Conservation (phyloP, 1,140 invertebrate genomes). For the Lasaia peninsularis region DNA sequence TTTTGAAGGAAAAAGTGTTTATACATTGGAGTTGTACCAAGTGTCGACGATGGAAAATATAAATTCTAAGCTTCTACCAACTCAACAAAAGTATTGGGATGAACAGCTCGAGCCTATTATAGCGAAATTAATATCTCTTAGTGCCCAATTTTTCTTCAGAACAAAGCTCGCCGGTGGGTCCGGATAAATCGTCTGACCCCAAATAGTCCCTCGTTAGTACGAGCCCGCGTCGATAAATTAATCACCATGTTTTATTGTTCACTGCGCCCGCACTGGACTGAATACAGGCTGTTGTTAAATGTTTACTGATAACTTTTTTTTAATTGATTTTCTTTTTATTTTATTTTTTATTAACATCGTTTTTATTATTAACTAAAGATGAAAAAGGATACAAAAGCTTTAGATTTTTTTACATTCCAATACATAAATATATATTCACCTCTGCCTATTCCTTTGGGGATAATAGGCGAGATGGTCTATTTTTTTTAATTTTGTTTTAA, state of each 20-base stretch:
- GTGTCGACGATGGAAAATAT: too few relatives aligned
- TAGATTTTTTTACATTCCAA: too few relatives aligned
- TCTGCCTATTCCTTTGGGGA: too few relatives aligned
- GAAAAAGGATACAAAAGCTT: too few relatives aligned
- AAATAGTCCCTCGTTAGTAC: constrained; percentile 55
- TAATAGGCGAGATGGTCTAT: too few relatives aligned
- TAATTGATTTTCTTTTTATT: too few relatives aligned
- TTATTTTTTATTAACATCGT: too few relatives aligned
- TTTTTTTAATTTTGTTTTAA: too few relatives aligned
- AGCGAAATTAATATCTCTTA: constrained; percentile 35
- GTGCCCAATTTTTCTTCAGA: constrained; percentile 37
- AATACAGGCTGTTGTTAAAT: constrained; percentile 35
- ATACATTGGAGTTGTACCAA: too few relatives aligned
- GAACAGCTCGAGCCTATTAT: constrained; percentile 11
- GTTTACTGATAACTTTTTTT: not conserved
- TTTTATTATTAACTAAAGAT: too few relatives aligned
- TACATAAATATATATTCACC: too few relatives aligned
- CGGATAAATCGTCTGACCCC: constrained; percentile 46
- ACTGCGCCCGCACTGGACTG: constrained; percentile 30
- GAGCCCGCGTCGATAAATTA: constrained; percentile 46
- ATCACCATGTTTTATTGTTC: constrained; percentile 63
- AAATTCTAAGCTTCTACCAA: not conserved
- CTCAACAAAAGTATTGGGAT: constrained; percentile 4
- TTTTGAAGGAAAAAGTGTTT: too few relatives aligned
- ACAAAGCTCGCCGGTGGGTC: constrained; percentile 41